Base-by-base conservation (phyloP, 2,113 vertebrate genomes). In the Percina caprodes region DNA sequence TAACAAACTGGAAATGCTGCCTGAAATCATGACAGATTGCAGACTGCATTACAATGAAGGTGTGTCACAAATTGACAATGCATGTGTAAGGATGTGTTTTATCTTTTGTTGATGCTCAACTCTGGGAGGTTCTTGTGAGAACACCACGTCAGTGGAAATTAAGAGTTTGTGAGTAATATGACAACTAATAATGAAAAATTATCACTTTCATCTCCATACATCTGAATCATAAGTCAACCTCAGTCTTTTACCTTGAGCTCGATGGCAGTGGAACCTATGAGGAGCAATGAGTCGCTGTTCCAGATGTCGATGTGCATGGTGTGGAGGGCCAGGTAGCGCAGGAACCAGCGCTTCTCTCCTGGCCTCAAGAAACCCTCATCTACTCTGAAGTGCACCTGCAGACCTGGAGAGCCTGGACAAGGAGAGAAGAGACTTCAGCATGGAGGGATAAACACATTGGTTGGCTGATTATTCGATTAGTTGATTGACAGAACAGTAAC, bases 211-310 rank as follows among this genome's bases (percentile, higher is more conserved):
- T 21, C 39, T 6, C 1, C 1, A 10, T 11, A 23, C 6, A 42
- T 16, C 26, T 15, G n/a, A 51, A 6, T 69, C 13, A n/a, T 2
- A 7, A 8, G 8, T 9, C 3, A 3, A 35, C 18, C 18, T 26
- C 23, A 30, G 46, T 23, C 8, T 19, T 66, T 52, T 94, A 99
- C 98, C 97, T 98, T 96, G 86, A 99, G 93, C 45, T 91, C 95
- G 0, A 99, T 88, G 0, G 96, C 95, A 0, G 97, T 93, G 0
- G 98, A 99, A 2, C 98, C 98, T 0, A 99, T 79, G 0, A 99
- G 97, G 10, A 98, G 97, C 92, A 99, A 63, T 0, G 98, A 98
- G 71, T 97, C 94, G 9, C 97, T 97, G 1, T 99, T 97, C 98
- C 98, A 99, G 69, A 97, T 49, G 0, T 99, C 98, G 0, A 99